Conservation (phyloP, 37 sponge, comb jelly and placozoan species). For the Crambe crambe region DNA sequence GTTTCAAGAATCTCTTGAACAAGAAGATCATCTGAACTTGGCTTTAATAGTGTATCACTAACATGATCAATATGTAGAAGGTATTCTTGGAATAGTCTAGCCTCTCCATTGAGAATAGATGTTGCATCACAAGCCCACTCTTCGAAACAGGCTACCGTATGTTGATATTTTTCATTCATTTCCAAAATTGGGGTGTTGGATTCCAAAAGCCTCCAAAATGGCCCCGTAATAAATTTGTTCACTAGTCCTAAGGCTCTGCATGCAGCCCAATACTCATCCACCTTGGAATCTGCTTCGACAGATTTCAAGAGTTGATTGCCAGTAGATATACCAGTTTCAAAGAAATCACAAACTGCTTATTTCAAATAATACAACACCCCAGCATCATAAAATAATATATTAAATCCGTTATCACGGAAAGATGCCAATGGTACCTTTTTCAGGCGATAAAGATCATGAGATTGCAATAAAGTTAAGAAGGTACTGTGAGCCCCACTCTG, state of each 20-base stretch:
- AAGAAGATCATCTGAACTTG: background rate
- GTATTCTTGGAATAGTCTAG: conserved; percentile 10
- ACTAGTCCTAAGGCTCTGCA: conserved; percentile 39
- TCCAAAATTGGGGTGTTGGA: conserved; percentile 31
- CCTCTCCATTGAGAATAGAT: conserved; percentile 16
- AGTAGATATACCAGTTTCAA: background rate
- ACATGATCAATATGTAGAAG: conserved; percentile 2
- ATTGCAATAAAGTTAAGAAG: too few relatives aligned
- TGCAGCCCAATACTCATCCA: conserved; percentile 26
- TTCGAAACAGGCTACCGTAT: background rate
- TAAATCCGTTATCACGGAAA: too few relatives aligned
- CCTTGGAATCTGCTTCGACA: background rate
- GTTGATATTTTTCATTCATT: conserved; percentile 23
- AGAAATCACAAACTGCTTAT: background rate
- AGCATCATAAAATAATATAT: conserved; percentile 31
- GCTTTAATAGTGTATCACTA: background rate
- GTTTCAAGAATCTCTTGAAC: conserved; percentile 15
- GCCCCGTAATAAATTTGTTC: conserved; percentile 40
- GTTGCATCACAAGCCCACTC: conserved; percentile 38
- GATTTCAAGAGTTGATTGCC: background rate
- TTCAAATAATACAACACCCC: conserved; percentile 16
- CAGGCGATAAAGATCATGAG: too few relatives aligned
- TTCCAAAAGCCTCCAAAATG: conserved; percentile 47
- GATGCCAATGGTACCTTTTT: too few relatives aligned
- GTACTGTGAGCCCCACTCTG: too few relatives aligned